A percentile compares a stretch with the other conserved stretches of the same genome.
phyloP scores from a whole-genome alignment of 2,888 invertebrate genomes.

The Cryptus armator region DNA sequence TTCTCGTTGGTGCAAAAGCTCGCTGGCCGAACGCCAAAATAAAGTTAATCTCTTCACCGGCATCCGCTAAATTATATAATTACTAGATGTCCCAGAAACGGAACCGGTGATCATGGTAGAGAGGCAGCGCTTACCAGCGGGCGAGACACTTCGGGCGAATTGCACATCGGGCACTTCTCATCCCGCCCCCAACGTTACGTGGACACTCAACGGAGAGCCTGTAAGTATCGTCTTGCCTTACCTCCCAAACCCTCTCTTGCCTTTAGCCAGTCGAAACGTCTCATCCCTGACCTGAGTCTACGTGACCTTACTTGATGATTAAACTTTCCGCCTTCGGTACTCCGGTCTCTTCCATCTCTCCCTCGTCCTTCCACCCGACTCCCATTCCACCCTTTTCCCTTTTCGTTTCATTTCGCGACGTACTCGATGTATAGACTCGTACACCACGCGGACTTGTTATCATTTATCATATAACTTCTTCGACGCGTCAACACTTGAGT shows the following conservation, averaged over 20 bases:
- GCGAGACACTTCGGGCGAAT: slow-evolving; percentile 82
- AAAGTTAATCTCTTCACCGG: slow-evolving; percentile 75
- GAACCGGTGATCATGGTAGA: slow-evolving; percentile 81
- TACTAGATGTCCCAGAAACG: slow-evolving; percentile 83
- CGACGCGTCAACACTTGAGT: no score
- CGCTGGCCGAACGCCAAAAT: slow-evolving; percentile 75
- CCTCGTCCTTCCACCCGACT: slow-evolving; percentile 19
- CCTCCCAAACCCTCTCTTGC: slow-evolving; percentile 35
- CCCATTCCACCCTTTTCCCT: slow-evolving; percentile 56
- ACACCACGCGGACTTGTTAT: no score
- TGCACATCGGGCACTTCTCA: slow-evolving; percentile 82
- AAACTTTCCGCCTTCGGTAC: slow-evolving; percentile 71
- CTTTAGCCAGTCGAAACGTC: slow-evolving; percentile 28
- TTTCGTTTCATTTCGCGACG: slow-evolving; percentile 41
- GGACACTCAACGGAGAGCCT: slow-evolving; percentile 82
- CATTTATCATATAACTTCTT: no score
- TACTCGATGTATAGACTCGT: no score
- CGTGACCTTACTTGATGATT: slow-evolving; percentile 80
- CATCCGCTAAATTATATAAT: slow-evolving; percentile 77
- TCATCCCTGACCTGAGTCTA: slow-evolving; percentile 68
- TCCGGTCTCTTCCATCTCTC: slow-evolving; percentile 30
- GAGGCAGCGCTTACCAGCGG: slow-evolving; percentile 80
- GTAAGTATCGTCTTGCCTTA: slow-evolving; percentile 79
- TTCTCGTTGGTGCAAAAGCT: slow-evolving; percentile 23
- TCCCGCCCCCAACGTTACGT: slow-evolving; percentile 83